phyloP scores from a whole-genome alignment of 2,113 vertebrate species.

The Gymnogyps californianus region DNA sequence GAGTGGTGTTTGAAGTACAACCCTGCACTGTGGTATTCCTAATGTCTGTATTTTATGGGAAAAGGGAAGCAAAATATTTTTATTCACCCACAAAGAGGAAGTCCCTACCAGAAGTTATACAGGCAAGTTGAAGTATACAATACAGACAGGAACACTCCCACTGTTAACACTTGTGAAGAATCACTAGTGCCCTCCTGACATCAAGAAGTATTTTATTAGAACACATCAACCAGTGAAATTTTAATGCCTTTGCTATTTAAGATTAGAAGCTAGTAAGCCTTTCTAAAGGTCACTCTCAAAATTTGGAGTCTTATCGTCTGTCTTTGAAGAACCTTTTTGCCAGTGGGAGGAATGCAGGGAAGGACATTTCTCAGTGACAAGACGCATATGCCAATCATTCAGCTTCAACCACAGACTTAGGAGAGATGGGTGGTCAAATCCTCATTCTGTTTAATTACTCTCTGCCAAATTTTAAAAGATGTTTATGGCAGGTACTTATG shows the following conservation, averaged over 20 bases:
- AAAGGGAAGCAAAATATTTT: not conserved
- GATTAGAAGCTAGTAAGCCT: not conserved
- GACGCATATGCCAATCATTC: too few species aligned
- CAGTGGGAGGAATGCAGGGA: not conserved
- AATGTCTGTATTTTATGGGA: not conserved
- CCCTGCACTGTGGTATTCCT: not conserved
- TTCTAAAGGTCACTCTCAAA: not conserved
- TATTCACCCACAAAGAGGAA: not conserved
- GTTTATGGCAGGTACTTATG: not conserved
- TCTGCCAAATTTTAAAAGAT: not conserved
- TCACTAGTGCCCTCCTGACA: not conserved
- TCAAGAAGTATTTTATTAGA: not conserved
- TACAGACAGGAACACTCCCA: not conserved
- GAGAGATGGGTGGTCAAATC: not conserved
- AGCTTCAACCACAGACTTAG: not conserved
- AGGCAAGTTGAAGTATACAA: not conserved
- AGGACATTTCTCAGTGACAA: not conserved
- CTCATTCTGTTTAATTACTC: not conserved
- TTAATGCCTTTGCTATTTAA: not conserved
- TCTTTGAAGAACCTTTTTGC: not conserved
- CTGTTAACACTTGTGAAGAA: not conserved
- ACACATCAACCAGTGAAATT: not conserved
- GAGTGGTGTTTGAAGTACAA: rapidly evolving
- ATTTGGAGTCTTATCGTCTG: not conserved
- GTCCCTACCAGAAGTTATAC: not conserved